phyloP scores from a whole-genome alignment of 2,113 vertebrate genomes.

The Pyrgilauda ruficollis region DNA sequence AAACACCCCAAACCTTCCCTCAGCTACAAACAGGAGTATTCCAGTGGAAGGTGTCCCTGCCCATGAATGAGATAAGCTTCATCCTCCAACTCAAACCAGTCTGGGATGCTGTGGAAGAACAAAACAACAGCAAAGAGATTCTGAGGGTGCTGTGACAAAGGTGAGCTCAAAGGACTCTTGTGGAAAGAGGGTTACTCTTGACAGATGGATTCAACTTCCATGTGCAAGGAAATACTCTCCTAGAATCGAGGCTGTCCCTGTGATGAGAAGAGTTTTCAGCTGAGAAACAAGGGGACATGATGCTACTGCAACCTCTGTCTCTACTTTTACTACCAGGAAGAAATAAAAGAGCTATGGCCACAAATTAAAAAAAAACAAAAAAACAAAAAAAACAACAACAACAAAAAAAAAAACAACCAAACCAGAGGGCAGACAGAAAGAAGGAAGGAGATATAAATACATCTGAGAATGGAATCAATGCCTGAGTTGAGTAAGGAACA shows the following conservation, averaged over 20 bases:
- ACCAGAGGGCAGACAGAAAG: not conserved
- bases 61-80: fast-evolving
- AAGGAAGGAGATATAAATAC: not conserved
- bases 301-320: not conserved
- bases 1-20: not conserved
- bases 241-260: not conserved
- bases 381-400: too few relatives aligned
- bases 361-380: not conserved
- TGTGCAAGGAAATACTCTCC: not conserved
- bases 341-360: not conserved
- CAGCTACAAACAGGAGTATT: not conserved
- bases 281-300: not conserved
- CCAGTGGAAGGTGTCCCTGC: not conserved
- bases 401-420: too few relatives aligned
- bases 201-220: not conserved
- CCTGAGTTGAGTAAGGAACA: not conserved
- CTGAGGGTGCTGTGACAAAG: not conserved
- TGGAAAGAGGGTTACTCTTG: not conserved
- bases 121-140: not conserved
- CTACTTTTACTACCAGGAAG: not conserved
- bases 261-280: not conserved
- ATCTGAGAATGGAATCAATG: not conserved
- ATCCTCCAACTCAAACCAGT: not conserved
- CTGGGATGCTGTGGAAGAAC: not conserved
- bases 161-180: not conserved